These are phyloP conservation scores for Cyprinus carpio DNA, from an alignment of 2,113 vertebrate species.

Conservation along the genomic window DNA sequence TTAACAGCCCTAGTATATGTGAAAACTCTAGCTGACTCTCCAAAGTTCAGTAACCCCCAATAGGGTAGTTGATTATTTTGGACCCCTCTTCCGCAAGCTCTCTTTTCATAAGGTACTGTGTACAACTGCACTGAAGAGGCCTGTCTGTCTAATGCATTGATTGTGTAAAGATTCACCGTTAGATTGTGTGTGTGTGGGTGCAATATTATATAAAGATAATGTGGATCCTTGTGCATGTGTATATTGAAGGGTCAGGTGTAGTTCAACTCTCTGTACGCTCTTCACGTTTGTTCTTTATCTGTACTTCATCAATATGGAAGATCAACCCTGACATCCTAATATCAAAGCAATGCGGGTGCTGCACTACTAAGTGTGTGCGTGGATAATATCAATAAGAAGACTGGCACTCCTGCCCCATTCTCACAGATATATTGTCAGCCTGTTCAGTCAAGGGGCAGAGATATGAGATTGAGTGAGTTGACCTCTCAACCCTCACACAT, in stretches of 20 bases:
- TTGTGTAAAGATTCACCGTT: conserved; percentile 9
- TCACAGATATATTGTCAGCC: background rate
- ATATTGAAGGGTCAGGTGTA: conserved; percentile 4
- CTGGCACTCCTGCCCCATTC: background rate
- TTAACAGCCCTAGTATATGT: background rate
- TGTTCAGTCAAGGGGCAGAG: background rate
- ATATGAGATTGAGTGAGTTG: conserved; percentile 14
- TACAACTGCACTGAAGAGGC: background rate
- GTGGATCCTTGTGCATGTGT: background rate
- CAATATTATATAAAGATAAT: background rate
- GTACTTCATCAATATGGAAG: conserved; percentile 25
- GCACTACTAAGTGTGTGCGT: background rate
- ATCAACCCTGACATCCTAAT: conserved; percentile 10
- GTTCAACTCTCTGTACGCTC: conserved; percentile 12
- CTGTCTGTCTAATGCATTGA: background rate
- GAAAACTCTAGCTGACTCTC: background rate
- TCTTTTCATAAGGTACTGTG: background rate
- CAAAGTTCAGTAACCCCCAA: background rate
- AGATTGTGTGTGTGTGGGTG: background rate
- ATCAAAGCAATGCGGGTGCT: background rate
- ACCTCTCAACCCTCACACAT: conserved; percentile 10
- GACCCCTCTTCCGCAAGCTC: background rate
- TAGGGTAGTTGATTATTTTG: background rate
- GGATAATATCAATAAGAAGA: conserved; percentile 21
- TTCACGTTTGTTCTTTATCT: conserved; percentile 12